Conservation (phyloP, 2,888 invertebrate species). For the Xestia sexstrigata region DNA sequence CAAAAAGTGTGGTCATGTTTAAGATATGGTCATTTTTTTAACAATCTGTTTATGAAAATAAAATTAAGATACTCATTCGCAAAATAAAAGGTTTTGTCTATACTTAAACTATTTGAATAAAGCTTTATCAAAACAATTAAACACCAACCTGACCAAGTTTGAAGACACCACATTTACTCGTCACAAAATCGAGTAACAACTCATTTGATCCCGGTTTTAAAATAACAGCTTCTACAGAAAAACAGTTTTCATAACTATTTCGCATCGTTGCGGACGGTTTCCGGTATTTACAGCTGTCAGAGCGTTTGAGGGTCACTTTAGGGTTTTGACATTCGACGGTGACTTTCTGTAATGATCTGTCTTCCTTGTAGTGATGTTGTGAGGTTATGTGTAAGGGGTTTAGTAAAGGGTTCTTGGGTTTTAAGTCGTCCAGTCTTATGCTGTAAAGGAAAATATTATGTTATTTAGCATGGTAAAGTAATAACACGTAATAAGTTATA, state of each 20-base stretch:
- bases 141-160: constrained; percentile 91
- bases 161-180: constrained; percentile 93
- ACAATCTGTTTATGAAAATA: too few relatives aligned
- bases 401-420: constrained; percentile 91
- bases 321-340: constrained; percentile 93
- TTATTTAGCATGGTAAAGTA: too few relatives aligned
- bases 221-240: constrained; percentile 87
- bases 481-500: too few relatives aligned
- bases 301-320: constrained; percentile 92
- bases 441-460: constrained; percentile 74
- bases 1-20: too few relatives aligned
- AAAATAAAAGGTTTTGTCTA: too few relatives aligned
- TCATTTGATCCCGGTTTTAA: constrained; percentile 93
- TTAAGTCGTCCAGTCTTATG: constrained; percentile 91
- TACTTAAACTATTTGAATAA: not conserved
- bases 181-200: constrained; percentile 91
- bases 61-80: too few relatives aligned
- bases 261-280: constrained; percentile 92
- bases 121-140: not conserved
- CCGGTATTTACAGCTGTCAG: constrained; percentile 93
- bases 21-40: too few relatives aligned
- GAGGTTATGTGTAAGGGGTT: constrained; percentile 92
- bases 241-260: constrained; percentile 92
- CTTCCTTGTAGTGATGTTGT: constrained; percentile 95
- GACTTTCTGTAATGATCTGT: constrained; percentile 94